Conservation (phyloP, 2,113 vertebrate genomes). For the Takifugu bimaculatus region DNA sequence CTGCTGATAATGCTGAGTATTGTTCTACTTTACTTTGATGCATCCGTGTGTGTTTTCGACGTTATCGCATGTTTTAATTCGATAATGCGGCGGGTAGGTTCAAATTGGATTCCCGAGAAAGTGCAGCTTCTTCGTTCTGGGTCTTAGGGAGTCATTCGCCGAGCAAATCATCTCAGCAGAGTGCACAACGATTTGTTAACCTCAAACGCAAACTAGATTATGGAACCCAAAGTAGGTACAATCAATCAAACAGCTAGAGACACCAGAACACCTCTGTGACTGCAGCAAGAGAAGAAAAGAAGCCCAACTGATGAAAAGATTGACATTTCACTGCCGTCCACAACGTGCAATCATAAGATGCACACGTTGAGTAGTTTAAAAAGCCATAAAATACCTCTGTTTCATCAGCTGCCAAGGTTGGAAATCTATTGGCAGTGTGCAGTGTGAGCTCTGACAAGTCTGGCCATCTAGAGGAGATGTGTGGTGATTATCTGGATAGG, state of each 20-base stretch:
- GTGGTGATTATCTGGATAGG: conserved; percentile 67
- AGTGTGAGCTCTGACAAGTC: conserved; percentile 60
- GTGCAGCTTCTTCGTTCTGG: neutral
- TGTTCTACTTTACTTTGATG: too few species aligned
- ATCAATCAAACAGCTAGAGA: neutral
- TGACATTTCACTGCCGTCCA: conserved; percentile 24
- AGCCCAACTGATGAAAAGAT: conserved; percentile 33
- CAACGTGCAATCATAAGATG: conserved; percentile 42
- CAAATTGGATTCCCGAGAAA: neutral
- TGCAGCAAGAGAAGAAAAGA: conserved; percentile 15
- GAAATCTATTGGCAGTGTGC: conserved; percentile 58
- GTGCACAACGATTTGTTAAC: neutral
- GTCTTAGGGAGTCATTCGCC: neutral
- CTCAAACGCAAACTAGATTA: neutral
- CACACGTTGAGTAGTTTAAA: conserved; percentile 41
- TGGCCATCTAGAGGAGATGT: conserved; percentile 64
- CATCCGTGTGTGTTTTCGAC: too few species aligned
- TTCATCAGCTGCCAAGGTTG: conserved; percentile 60
- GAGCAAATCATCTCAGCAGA: conserved; percentile 1
- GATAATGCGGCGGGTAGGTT: too few species aligned
- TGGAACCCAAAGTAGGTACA: neutral
- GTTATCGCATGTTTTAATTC: too few species aligned
- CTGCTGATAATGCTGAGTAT: too few species aligned
- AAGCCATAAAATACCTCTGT: conserved; percentile 53
- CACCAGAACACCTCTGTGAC: neutral